Base-by-base conservation (phyloP, 2,113 vertebrate species). In the Progne subis region DNA sequence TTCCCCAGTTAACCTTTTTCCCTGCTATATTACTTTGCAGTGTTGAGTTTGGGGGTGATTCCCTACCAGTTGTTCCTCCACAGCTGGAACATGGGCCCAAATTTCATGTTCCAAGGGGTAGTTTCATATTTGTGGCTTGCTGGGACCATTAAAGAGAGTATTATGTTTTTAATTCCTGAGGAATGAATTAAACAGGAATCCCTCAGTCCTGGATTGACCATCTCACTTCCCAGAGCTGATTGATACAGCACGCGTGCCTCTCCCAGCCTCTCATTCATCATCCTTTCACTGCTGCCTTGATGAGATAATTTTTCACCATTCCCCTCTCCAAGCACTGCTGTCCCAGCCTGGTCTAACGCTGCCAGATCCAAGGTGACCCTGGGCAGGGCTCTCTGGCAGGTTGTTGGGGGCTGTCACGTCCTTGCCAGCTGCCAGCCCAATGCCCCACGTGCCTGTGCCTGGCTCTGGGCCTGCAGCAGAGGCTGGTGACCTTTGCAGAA, bases 161-260 rank as follows among this genome's bases (percentile, higher is more conserved):
- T 31, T 4, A 2, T 8, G 7, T n/a, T 92, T 76, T 20, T 64
- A 8, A 61, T 34, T 75, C 37, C 56, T 4, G 23, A 75, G 39
- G 56, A 82, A 49, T 39, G 9, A 88, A 44, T 49, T 23, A 18
- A 82, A 24, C 5, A 19, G 37, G 12, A 50, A 65, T 25, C 55
- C 39, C 17, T 55, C 49, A 37, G 53, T 23, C 53, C 31, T 68
- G 65, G 41, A 28, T 2, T 32, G 23, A 55, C 49, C 3, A 23
- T 57, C 39, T 43, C 24, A 25, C 11, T 53, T 67, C 63, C 86
- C 47, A 44, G 61, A 3, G 11, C 67, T 46, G 46, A 12, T 6
- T 6, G 41, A 37, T 16, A 16, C 8, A 31, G 43, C 49, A 67
- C 4, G 1, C 0, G 0, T 18, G 18, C n/a, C 15, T n/a, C 56